Evolutionary conservation across 1,140 invertebrate genomes (phyloP).

Genomic region (Dufourea novaeangliae): DNA sequence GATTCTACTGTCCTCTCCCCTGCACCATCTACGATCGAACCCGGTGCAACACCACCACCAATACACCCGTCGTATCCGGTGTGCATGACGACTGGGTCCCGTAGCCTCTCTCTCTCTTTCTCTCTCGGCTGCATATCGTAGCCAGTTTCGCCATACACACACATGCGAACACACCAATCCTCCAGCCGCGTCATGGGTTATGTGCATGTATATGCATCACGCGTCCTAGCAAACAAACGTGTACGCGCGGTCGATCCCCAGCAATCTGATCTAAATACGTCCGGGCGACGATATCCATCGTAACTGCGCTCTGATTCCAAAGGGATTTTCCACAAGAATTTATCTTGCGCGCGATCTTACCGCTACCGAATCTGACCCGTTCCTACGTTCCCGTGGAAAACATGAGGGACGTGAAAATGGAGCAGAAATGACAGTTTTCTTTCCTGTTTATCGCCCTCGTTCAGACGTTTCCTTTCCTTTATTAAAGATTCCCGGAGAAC

Average conservation of each 20-base stretch:
- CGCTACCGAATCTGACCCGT: not conserved
- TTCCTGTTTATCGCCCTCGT: constrained; percentile 48
- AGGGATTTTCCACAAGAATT: not conserved
- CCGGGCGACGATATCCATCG: constrained; percentile 61
- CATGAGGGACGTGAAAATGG: constrained; percentile 61
- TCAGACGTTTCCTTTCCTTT: not conserved
- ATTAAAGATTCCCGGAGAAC: not conserved
- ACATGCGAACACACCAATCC: too few species aligned
- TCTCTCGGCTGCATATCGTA: constrained; percentile 8
- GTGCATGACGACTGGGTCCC: constrained; percentile 54
- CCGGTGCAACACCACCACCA: not conserved
- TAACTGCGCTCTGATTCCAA: constrained; percentile 28
- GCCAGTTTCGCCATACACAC: constrained; percentile 35
- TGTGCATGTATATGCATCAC: constrained; percentile 48
- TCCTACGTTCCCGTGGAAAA: not conserved
- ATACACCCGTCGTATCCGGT: constrained; percentile 53
- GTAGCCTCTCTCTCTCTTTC: constrained; percentile 23
- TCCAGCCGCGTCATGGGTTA: constrained; percentile 37
- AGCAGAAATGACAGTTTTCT: constrained; percentile 35
- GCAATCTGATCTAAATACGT: constrained; percentile 76
- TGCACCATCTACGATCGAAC: constrained; percentile 19
- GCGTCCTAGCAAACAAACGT: constrained; percentile 58
- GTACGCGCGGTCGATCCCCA: constrained; percentile 57
- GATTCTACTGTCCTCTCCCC: constrained; percentile 62
- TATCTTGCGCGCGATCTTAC: not conserved